A percentile compares a stretch with the other conserved stretches of the same genome.
Conservation (phyloP, 2,113 vertebrate genomes). For the Erythrocercus mccallii region DNA sequence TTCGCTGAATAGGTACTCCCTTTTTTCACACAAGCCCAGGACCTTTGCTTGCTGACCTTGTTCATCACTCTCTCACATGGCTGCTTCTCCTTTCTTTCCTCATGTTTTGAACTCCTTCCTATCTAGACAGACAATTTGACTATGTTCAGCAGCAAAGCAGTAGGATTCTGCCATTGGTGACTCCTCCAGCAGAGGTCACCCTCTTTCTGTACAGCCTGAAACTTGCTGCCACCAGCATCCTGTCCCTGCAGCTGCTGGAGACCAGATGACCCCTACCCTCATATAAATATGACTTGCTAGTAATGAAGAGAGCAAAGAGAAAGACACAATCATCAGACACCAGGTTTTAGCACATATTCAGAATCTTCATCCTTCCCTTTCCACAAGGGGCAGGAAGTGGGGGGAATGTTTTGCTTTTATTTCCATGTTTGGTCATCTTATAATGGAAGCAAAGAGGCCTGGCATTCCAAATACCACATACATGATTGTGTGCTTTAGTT, state of each 20-base stretch:
- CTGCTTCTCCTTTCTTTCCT: neutral
- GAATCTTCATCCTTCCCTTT: neutral
- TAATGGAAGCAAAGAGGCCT: neutral
- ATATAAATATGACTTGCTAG: fast-evolving
- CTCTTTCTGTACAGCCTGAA: neutral
- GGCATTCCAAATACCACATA: neutral
- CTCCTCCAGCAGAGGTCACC: neutral
- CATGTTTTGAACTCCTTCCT: neutral
- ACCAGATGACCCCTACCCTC: fast-evolving
- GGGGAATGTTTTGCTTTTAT: neutral
- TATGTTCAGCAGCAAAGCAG: neutral
- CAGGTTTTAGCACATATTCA: neutral
- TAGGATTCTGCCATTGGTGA: neutral
- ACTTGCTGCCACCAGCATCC: too few relatives aligned
- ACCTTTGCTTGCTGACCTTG: neutral
- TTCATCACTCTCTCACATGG: neutral
- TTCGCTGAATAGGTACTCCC: neutral
- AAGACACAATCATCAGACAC: neutral
- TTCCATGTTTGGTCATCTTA: neutral
- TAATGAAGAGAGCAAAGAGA: neutral
- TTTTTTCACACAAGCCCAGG: neutral
- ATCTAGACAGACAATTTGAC: neutral
- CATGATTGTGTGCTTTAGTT: fast-evolving
- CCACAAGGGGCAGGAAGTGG: fast-evolving
- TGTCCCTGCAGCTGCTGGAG: too few relatives aligned